phyloP scores from a whole-genome alignment of 2,113 vertebrate species.

The Physeter macrocephalus region DNA sequence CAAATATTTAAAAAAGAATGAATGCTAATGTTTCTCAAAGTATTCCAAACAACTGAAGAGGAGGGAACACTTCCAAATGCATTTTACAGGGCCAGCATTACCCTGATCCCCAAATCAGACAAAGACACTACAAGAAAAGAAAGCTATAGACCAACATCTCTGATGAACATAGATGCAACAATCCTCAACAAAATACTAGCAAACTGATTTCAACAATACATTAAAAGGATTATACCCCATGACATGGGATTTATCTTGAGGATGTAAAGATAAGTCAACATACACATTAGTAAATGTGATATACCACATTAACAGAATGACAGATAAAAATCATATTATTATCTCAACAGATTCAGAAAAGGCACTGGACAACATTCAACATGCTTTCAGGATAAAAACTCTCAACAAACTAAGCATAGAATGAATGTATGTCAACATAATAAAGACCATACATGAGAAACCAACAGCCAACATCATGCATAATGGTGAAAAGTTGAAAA shows the following conservation, averaged over 20 bases:
- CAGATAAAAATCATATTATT: not conserved
- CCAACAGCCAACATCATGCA: not conserved
- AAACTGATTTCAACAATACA: not conserved
- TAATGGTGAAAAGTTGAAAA: not conserved
- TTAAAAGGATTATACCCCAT: not conserved
- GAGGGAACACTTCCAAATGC: not conserved
- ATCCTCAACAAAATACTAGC: not conserved
- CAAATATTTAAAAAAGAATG: not conserved
- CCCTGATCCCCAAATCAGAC: not conserved
- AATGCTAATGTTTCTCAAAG: not conserved
- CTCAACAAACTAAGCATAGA: not conserved
- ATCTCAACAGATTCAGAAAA: not conserved
- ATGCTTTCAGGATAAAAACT: not conserved
- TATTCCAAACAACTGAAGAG: not conserved
- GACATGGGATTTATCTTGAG: not conserved
- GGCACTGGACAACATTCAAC: not conserved
- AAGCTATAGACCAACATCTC: not conserved
- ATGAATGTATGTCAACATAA: not conserved
- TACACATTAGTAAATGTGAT: not conserved
- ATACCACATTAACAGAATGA: not conserved
- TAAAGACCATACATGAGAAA: not conserved
- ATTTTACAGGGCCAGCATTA: not conserved
- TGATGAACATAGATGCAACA: not conserved
- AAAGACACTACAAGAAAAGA: not conserved
- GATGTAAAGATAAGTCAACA: not conserved